These are phyloP conservation scores for Spodoptera litura DNA, from an alignment of 1,140 invertebrate genomes.

Conservation along the genomic window DNA sequence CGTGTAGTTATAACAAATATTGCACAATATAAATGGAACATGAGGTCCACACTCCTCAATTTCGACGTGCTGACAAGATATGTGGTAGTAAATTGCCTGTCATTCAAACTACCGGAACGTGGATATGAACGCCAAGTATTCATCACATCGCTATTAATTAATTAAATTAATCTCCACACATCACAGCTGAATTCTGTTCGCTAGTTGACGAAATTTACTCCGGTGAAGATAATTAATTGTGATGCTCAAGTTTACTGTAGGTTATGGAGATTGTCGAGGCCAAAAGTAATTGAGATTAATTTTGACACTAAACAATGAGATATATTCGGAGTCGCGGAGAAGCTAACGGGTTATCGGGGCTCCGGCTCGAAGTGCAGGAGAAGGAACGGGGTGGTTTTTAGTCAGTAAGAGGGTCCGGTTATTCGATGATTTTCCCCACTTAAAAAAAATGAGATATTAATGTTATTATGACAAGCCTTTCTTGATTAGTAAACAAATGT, in stretches of 20 bases:
- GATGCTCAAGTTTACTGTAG: neutral
- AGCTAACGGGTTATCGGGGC: no score
- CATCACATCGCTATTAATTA: slow-evolving; percentile 16
- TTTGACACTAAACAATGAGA: no score
- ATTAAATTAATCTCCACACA: slow-evolving; percentile 23
- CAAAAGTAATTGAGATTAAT: no score
- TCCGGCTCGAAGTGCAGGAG: no score
- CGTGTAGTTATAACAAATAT: neutral
- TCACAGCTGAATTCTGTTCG: slow-evolving; percentile 6
- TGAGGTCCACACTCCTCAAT: neutral
- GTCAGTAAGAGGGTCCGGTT: no score
- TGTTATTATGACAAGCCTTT: no score
- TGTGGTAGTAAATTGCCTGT: slow-evolving; percentile 10
- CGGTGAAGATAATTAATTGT: slow-evolving; percentile 2
- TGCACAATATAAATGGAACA: neutral
- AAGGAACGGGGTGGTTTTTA: no score
- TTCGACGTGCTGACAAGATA: slow-evolving; percentile 1
- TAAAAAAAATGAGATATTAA: no score
- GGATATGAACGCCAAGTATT: slow-evolving; percentile 14
- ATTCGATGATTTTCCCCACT: no score
- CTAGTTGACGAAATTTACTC: neutral
- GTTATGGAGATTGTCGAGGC: no score
- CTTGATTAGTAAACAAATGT: no score
- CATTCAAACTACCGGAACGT: slow-evolving; percentile 12
- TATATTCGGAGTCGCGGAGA: no score